Conservation (phyloP, 2,888 invertebrate genomes). For the Nesidiocoris tenuis region DNA sequence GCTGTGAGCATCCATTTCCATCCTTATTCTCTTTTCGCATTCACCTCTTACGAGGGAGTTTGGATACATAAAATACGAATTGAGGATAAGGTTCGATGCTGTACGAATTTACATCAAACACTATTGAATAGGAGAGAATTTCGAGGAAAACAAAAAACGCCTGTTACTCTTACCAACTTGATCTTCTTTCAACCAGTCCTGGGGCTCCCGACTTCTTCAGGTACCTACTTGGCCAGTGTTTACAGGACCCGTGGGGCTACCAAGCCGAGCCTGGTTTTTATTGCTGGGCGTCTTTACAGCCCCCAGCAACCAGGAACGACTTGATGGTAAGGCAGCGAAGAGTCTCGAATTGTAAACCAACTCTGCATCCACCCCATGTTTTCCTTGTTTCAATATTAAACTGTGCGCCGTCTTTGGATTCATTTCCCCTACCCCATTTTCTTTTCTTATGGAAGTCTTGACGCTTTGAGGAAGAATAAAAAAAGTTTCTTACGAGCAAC, state of each 20-base stretch:
- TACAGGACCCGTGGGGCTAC: neutral
- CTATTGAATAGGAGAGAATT: no score
- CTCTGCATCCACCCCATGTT: neutral
- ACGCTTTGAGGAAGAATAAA: neutral
- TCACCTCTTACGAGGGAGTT: no score
- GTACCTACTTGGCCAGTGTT: neutral
- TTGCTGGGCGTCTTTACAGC: neutral
- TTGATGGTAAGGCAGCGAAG: neutral
- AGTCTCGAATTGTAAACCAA: neutral
- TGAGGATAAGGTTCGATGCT: no score
- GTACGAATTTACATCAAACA: no score
- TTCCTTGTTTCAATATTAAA: neutral
- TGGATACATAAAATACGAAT: no score
- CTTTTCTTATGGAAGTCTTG: no score
- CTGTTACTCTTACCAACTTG: no score
- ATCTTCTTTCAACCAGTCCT: neutral
- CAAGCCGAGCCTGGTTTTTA: neutral
- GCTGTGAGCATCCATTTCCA: no score
- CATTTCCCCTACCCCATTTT: neutral
- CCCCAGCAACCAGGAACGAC: neutral
- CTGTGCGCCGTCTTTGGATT: neutral
- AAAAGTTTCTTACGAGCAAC: neutral
- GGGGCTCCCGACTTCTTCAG: neutral
- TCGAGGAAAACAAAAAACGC: no score
- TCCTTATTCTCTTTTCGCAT: no score